Conservation (phyloP, 2,113 vertebrate species). For the Melospiza melodia region DNA sequence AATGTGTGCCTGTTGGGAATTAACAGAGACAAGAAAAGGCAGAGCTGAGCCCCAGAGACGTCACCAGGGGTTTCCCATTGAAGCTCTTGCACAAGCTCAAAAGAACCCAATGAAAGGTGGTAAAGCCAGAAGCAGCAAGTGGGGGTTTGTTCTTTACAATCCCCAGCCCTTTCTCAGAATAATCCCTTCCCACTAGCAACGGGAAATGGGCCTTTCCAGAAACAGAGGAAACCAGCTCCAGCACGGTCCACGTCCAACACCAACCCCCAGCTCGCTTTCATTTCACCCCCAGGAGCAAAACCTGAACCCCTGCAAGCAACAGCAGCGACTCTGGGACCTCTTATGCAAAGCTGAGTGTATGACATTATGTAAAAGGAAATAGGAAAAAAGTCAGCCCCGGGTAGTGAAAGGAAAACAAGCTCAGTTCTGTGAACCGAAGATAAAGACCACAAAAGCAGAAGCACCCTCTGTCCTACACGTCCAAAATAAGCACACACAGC, state of each 20-base stretch:
- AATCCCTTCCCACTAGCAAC: background rate
- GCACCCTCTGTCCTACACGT: background rate
- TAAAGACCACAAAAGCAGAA: slow-evolving; percentile 41
- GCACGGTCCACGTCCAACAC: accelerated
- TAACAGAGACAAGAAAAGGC: background rate
- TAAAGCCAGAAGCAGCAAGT: background rate
- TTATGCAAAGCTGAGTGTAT: background rate
- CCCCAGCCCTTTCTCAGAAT: background rate
- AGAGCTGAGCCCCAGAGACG: background rate
- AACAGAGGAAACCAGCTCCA: accelerated
- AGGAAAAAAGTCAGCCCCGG: background rate
- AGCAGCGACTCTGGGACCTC: background rate
- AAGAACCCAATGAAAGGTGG: background rate
- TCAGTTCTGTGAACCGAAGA: slow-evolving; percentile 7
- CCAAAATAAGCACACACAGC: background rate
- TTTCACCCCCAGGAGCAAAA: background rate
- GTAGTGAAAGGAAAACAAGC: slow-evolving; percentile 39
- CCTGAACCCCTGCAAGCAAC: background rate
- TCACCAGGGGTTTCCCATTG: background rate
- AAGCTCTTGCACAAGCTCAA: background rate
- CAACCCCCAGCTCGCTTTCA: background rate
- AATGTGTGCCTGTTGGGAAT: background rate
- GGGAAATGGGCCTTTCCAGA: background rate
- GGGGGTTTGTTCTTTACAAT: background rate
- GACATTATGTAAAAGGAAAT: background rate